phyloP scores from a whole-genome alignment of 2,888 invertebrate species.

The Cyaniris semiargus region DNA sequence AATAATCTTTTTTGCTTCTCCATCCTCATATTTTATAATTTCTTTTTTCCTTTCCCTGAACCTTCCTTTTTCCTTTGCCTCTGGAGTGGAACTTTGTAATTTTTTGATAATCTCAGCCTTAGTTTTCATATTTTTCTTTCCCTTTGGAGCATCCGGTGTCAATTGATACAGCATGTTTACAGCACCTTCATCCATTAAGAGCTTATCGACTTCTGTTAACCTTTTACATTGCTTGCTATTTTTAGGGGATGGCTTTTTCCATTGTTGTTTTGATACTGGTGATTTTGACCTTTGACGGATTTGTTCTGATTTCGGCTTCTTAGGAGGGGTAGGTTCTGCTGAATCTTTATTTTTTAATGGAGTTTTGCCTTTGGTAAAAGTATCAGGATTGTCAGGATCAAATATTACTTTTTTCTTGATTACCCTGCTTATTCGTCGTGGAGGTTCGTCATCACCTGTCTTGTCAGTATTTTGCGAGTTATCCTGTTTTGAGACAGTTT shows the following conservation, averaged over 20 bases:
- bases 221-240: slow-evolving; percentile 77
- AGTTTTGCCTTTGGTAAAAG: slow-evolving; percentile 69
- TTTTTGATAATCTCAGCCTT: slow-evolving; percentile 83
- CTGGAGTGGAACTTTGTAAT: slow-evolving; percentile 75
- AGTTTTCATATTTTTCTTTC: slow-evolving; percentile 73
- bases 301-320: slow-evolving; percentile 58
- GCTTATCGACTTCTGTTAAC: slow-evolving; percentile 86
- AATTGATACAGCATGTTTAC: slow-evolving; percentile 91
- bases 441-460: slow-evolving; percentile 58
- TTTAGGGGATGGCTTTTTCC: slow-evolving; percentile 74
- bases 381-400: slow-evolving; percentile 84
- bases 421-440: slow-evolving; percentile 73
- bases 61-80: slow-evolving; percentile 70
- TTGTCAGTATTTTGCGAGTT: slow-evolving; percentile 50
- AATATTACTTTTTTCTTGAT: slow-evolving; percentile 88
- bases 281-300: slow-evolving; percentile 56
- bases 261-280: slow-evolving; percentile 62
- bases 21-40: slow-evolving; percentile 56
- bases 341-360: slow-evolving; percentile 53
- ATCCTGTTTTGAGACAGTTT: slow-evolving; percentile 51
- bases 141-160: slow-evolving; percentile 79
- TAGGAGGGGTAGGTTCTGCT: slow-evolving; percentile 52
- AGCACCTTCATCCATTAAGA: slow-evolving; percentile 92
- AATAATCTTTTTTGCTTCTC: slow-evolving; percentile 62
- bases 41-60: slow-evolving; percentile 78